Percentiles rank a stretch among this genome's conserved stretches.
These are phyloP conservation scores for Alces alces DNA, from an alignment of 2,113 vertebrate genomes.

Conservation along the genomic window DNA sequence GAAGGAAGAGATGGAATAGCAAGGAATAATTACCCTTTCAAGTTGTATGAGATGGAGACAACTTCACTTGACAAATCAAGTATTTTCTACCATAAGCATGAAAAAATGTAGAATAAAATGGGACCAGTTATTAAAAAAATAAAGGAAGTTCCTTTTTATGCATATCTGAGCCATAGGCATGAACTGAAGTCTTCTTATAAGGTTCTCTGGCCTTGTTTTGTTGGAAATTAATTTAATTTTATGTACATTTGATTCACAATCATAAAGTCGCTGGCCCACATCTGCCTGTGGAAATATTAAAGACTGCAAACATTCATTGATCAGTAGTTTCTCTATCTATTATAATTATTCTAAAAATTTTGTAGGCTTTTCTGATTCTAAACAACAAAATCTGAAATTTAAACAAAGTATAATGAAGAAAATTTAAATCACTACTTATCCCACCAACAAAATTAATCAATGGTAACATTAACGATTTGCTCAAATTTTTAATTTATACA, in stretches of 20 bases:
- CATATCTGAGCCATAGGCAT: not conserved
- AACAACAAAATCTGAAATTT: conserved; percentile 1
- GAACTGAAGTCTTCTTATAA: not conserved
- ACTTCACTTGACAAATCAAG: not conserved
- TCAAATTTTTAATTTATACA: not conserved
- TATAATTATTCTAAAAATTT: not conserved
- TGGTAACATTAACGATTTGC: not conserved
- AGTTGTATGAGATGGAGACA: not conserved
- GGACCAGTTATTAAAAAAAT: not conserved
- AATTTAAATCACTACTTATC: not conserved
- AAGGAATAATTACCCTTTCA: not conserved
- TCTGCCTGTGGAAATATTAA: not conserved
- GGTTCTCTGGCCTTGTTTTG: not conserved
- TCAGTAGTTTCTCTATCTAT: not conserved
- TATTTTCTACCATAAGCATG: not conserved
- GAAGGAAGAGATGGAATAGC: not conserved
- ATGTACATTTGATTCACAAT: not conserved
- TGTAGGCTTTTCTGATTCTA: not conserved
- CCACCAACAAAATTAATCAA: not conserved
- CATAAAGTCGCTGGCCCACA: not conserved
- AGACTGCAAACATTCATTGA: not conserved
- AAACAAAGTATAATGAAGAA: not conserved
- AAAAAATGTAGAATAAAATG: not conserved
- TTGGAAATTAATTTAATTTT: not conserved
- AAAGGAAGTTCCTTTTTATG: not conserved